These are phyloP conservation scores for Alosa sapidissima DNA, from an alignment of 2,797 vertebrate species.

Conservation along the genomic window DNA sequence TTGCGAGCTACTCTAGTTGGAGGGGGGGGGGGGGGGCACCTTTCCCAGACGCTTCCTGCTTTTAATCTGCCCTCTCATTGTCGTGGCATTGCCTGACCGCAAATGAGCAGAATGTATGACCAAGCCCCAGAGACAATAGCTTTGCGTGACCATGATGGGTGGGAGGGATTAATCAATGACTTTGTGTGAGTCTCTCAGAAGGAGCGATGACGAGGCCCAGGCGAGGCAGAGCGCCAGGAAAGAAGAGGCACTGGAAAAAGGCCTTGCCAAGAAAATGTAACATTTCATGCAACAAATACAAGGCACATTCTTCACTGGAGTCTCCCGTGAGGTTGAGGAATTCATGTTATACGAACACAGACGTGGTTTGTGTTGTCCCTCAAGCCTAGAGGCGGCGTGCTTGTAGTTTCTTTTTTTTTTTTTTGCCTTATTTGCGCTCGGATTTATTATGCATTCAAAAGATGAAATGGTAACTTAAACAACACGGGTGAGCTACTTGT, in stretches of 20 bases:
- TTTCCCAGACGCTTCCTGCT: not conserved
- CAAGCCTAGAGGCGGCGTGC: not conserved
- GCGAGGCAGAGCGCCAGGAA: slow-evolving; percentile 60
- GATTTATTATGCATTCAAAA: not conserved
- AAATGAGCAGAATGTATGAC: slow-evolving; percentile 22
- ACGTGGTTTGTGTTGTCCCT: not conserved
- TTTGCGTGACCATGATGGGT: slow-evolving; percentile 43
- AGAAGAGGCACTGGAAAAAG: slow-evolving; percentile 62
- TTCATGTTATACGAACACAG: slow-evolving; percentile 46
- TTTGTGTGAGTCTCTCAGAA: slow-evolving; percentile 65
- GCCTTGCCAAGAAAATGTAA: slow-evolving; percentile 56
- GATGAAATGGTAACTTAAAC: slow-evolving; percentile 24
- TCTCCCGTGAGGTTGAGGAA: slow-evolving; percentile 55
- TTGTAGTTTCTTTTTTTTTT: not conserved
- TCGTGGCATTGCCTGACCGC: slow-evolving; percentile 23
- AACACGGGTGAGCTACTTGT: slow-evolving; percentile 6
- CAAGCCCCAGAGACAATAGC: slow-evolving; percentile 41
- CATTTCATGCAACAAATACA: slow-evolving; percentile 52
- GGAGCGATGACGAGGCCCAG: slow-evolving; percentile 61
- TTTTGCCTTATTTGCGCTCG: not conserved
- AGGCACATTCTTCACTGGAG: slow-evolving; percentile 45
- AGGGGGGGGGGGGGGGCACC: slow-evolving; percentile 20
- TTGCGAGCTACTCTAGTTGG: slow-evolving; percentile 60
- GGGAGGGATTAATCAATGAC: slow-evolving; percentile 61
- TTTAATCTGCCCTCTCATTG: slow-evolving; percentile 22